These are phyloP conservation scores for Cydia amplana DNA, from an alignment of 1,140 invertebrate genomes.

Conservation along the genomic window DNA sequence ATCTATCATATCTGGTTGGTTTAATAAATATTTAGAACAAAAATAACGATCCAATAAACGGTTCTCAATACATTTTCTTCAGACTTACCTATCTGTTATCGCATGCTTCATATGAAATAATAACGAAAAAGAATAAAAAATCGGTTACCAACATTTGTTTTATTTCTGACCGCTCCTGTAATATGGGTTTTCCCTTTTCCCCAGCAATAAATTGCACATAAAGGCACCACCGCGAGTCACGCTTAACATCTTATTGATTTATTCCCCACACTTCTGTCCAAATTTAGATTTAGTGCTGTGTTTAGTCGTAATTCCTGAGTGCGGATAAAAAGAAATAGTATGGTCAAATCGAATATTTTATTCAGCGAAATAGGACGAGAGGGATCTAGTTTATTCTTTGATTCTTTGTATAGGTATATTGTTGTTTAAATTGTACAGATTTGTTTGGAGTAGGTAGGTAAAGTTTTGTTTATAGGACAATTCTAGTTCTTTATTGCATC, in stretches of 20 bases:
- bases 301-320: slow-evolving; percentile 58
- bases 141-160: slow-evolving; percentile 13
- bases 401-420: not conserved
- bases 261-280: slow-evolving; percentile 73
- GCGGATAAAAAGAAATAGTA: slow-evolving; percentile 49
- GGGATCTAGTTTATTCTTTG: slow-evolving; percentile 10
- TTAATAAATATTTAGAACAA: too few species aligned
- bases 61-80: too few species aligned
- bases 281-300: slow-evolving; percentile 75
- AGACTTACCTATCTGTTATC: not conserved
- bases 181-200: slow-evolving; percentile 54
- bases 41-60: too few species aligned
- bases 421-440: not conserved
- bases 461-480: not conserved
- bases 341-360: slow-evolving; percentile 36
- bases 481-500: not conserved
- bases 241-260: slow-evolving; percentile 75
- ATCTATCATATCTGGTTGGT: too few species aligned
- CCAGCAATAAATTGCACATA: slow-evolving; percentile 72
- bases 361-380: slow-evolving; percentile 21
- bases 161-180: slow-evolving; percentile 12
- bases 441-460: not conserved
- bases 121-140: not conserved
- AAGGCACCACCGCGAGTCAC: slow-evolving; percentile 67
- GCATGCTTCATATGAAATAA: not conserved